phyloP scores from a whole-genome alignment of 2,797 vertebrate species.

The Hemibagrus guttatus region DNA sequence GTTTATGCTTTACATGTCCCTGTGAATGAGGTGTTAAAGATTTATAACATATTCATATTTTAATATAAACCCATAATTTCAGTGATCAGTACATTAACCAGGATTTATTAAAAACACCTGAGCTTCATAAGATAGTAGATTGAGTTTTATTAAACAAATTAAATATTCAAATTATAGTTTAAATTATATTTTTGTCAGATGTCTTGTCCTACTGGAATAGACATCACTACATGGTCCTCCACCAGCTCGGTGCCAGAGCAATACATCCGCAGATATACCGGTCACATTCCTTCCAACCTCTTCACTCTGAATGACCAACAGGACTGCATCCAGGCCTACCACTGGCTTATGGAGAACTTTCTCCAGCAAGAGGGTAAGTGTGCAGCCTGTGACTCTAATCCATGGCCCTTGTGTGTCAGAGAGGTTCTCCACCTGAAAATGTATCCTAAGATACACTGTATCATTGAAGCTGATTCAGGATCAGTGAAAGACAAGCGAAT shows the following conservation, averaged over 20 bases:
- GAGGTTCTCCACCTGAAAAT: background rate
- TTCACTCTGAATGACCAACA: constrained; percentile 81
- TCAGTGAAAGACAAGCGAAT: constrained; percentile 19
- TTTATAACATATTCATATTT: background rate
- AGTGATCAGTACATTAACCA: background rate
- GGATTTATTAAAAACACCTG: background rate
- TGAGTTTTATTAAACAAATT: background rate
- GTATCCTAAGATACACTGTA: constrained; percentile 8
- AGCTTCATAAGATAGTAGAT: background rate
- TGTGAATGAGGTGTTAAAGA: background rate
- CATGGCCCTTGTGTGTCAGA: too few species aligned
- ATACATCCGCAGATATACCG: constrained; percentile 56
- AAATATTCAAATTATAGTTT: background rate
- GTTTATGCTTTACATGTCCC: background rate
- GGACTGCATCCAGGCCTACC: constrained; percentile 74
- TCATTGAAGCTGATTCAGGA: background rate
- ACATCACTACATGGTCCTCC: constrained; percentile 59
- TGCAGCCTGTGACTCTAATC: background rate
- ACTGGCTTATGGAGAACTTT: constrained; percentile 79
- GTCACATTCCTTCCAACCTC: constrained; percentile 80
- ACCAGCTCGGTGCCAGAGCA: constrained; percentile 58
- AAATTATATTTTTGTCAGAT: constrained; percentile 67
- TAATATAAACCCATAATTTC: background rate
- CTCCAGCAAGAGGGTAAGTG: constrained; percentile 72
- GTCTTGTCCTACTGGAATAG: constrained; percentile 71